Conservation (phyloP, 2,797 vertebrate genomes). For the Pempheris klunzingeri region DNA sequence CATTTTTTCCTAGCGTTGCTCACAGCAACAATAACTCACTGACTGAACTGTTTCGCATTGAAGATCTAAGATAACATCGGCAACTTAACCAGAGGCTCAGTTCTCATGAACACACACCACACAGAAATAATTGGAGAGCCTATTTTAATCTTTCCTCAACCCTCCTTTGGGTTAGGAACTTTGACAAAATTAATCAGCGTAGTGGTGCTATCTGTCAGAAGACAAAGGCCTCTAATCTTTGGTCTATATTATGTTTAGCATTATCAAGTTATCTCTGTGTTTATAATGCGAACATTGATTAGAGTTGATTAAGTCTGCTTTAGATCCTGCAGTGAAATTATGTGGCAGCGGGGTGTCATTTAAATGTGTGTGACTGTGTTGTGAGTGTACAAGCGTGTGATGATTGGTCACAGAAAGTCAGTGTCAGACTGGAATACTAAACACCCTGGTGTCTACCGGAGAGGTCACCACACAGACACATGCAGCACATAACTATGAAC, state of each 20-base stretch:
- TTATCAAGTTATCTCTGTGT: constrained; percentile 69
- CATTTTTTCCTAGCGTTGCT: neutral
- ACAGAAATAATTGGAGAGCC: constrained; percentile 32
- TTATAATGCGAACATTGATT: constrained; percentile 71
- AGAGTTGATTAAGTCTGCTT: constrained; percentile 72
- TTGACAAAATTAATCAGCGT: constrained; percentile 58
- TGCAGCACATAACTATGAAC: constrained; percentile 67
- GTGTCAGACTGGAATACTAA: constrained; percentile 72
- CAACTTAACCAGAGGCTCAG: constrained; percentile 30
- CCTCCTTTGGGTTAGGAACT: constrained; percentile 56
- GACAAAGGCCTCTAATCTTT: constrained; percentile 62
- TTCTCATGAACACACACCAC: constrained; percentile 2
- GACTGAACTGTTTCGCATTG: neutral
- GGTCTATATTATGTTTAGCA: constrained; percentile 51
- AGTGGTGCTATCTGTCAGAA: constrained; percentile 33
- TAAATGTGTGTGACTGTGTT: constrained; percentile 32
- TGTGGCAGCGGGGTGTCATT: constrained; percentile 55
- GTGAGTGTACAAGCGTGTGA: constrained; percentile 54
- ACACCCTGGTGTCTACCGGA: constrained; percentile 58
- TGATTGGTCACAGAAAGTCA: constrained; percentile 67
- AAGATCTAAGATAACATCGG: neutral
- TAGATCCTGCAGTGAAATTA: constrained; percentile 63
- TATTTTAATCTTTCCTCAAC: constrained; percentile 39
- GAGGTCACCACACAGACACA: constrained; percentile 71
- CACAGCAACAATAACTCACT: constrained; percentile 3